These are phyloP conservation scores for Lochmaea crataegi DNA, from an alignment of 2,888 invertebrate genomes.

Conservation along the genomic window DNA sequence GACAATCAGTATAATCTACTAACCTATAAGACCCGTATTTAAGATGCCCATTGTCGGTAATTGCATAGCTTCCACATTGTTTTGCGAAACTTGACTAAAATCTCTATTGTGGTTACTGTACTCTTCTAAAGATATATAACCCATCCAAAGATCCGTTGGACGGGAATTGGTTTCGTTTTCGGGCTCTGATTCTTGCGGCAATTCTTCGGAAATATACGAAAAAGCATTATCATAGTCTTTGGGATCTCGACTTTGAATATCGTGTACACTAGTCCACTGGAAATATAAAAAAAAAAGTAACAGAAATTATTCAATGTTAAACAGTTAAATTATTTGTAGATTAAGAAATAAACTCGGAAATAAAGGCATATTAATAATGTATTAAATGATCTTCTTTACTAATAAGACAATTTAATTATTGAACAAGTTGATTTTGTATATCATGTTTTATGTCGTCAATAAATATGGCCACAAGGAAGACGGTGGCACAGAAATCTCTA, in stretches of 20 bases:
- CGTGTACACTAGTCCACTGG: constrained; percentile 94
- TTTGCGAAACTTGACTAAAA: constrained; percentile 47
- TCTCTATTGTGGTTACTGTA: constrained; percentile 48
- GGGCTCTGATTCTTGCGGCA: constrained; percentile 47
- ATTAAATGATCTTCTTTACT: no score
- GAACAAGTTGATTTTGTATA: no score
- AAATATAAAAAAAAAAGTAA: constrained; percentile 1
- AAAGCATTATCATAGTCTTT: constrained; percentile 64
- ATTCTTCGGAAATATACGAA: constrained; percentile 50
- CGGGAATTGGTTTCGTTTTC: constrained; percentile 50
- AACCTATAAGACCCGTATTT: constrained; percentile 61
- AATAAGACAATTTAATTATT: no score
- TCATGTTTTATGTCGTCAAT: no score
- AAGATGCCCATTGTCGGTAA: constrained; percentile 59
- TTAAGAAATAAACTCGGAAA: no score
- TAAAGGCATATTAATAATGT: no score
- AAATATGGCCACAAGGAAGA: no score
- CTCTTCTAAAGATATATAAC: constrained; percentile 59
- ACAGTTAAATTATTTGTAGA: no score
- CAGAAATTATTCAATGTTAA: no score
- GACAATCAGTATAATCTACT: neutral
- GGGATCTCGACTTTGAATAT: constrained; percentile 79
- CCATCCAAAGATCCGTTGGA: constrained; percentile 64
- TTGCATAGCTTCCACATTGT: constrained; percentile 48
- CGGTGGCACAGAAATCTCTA: no score